A percentile compares a stretch with the other conserved stretches of the same genome.
These are phyloP conservation scores for Watsonalla cultraria DNA, from an alignment of 2,888 invertebrate genomes.

Conservation along the genomic window DNA sequence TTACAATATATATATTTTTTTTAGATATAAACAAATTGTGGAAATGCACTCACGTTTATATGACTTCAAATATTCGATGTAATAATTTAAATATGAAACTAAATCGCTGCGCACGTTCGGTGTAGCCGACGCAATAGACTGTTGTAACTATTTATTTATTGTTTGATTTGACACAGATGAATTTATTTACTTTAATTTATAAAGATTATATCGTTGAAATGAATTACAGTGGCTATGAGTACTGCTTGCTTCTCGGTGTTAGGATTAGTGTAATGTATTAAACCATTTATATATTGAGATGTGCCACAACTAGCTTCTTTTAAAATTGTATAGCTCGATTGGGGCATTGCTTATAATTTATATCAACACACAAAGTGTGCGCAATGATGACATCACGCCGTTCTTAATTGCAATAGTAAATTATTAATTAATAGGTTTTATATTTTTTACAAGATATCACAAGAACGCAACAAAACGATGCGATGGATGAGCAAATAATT, in stretches of 20 bases:
- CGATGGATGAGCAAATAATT: neutral
- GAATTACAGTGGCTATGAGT: slow-evolving; percentile 45
- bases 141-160: slow-evolving; percentile 40
- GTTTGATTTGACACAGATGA: slow-evolving; percentile 45
- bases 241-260: slow-evolving; percentile 32
- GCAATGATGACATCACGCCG: neutral
- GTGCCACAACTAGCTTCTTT: slow-evolving; percentile 52
- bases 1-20: too few species aligned
- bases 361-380: neutral
- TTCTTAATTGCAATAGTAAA: neutral
- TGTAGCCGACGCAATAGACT: slow-evolving; percentile 20
- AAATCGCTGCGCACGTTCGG: slow-evolving; percentile 4
- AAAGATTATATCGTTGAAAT: slow-evolving; percentile 26
- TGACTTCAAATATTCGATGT: too few species aligned
- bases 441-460: neutral
- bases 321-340: slow-evolving; percentile 32
- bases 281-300: slow-evolving; percentile 20
- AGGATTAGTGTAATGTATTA: slow-evolving; percentile 13
- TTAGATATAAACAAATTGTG: too few species aligned
- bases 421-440: neutral
- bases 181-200: slow-evolving; percentile 53
- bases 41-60: too few species aligned
- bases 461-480: neutral
- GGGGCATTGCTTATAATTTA: slow-evolving; percentile 43
- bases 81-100: neutral